Base-by-base conservation (phyloP, 2,797 vertebrate species). In the Syndactyla subalaris region DNA sequence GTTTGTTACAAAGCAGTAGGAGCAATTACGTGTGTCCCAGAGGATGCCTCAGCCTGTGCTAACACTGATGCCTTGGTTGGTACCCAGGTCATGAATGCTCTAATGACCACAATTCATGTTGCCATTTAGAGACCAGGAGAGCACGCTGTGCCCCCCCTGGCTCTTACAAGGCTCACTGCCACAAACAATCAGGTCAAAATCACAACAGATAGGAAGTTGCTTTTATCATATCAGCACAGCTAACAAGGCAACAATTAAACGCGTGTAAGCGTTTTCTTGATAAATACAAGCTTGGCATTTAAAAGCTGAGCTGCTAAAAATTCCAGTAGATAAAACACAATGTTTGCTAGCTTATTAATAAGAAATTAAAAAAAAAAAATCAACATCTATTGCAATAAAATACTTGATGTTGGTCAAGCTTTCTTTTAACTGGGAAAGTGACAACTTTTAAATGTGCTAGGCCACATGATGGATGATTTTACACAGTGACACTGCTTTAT, bases 1-100 rank as follows among this genome's bases (percentile, higher is more conserved):
- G 43, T 51, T 85, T 87, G 66, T 83, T 88, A 58, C 34, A 5
- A 36, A 52, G 71, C 39, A 55, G 75, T 58, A 80, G 57, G 77
- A 96, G 61, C 91, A 96, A 89, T 97, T 96, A 84, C 30, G 51
- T 23, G 30, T 39, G 27, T 96, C 72, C 81, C 45, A 7, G 45
- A 94, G 96, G 68, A 95, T 70, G 34, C 90, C 62, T 45, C 81
- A 32, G 51, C 41, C 52, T 70, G 74, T 46, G 32, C 49, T 70
- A 21, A 51, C 63, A 13, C 41, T 58, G 80, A 55, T 83, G n/a
- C 67, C 86, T 95, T 38, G 67, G 76, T 97, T 85, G 46, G n/a
- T 59, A 96, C 95, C 71, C 80, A 72, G 89, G 88, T 93, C 80
- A 72, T 63, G 95, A 87, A 61, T 61, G 77, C 65, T 85, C 51